Evolutionary conservation across 2,797 vertebrate genomes (phyloP).

Genomic region (Chelidonichthys spinosus): DNA sequence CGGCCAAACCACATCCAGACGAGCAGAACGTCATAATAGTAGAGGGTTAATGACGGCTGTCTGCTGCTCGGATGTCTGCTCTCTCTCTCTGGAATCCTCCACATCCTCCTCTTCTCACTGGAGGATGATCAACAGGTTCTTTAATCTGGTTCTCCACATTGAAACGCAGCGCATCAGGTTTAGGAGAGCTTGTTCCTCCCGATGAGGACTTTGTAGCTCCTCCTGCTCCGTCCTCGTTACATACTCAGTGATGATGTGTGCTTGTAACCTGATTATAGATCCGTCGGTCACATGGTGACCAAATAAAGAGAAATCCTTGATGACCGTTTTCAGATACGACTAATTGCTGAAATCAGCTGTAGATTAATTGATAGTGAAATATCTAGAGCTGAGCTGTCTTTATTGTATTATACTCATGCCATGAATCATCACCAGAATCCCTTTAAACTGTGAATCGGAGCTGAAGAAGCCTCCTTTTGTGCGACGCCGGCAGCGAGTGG

Average conservation of each 20-base stretch:
- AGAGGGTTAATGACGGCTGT: constrained; percentile 55
- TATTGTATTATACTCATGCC: background rate
- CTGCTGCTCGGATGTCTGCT: constrained; percentile 39
- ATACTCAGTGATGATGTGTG: background rate
- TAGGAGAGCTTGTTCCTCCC: background rate
- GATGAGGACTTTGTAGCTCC: background rate
- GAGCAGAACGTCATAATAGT: constrained; percentile 25
- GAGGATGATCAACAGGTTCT: no score
- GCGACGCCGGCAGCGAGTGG: background rate
- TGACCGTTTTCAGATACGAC: no score
- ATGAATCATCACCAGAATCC: background rate
- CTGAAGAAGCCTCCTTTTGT: background rate
- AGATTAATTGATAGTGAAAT: no score
- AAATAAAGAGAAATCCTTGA: background rate
- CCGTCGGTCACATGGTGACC: background rate
- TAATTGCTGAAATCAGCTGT: no score
- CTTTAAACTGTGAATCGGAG: background rate
- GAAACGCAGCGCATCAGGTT: no score
- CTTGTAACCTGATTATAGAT: background rate
- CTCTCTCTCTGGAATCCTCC: background rate
- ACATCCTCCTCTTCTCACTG: background rate
- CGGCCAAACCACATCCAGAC: constrained; percentile 52
- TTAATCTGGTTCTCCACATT: no score
- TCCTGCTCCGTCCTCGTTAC: background rate
- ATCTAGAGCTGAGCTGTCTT: no score